Evolutionary conservation across 1,140 invertebrate genomes (phyloP), one percentile per base, ranked within the genome.

Genomic region (Phocides pigmalion): DNA sequence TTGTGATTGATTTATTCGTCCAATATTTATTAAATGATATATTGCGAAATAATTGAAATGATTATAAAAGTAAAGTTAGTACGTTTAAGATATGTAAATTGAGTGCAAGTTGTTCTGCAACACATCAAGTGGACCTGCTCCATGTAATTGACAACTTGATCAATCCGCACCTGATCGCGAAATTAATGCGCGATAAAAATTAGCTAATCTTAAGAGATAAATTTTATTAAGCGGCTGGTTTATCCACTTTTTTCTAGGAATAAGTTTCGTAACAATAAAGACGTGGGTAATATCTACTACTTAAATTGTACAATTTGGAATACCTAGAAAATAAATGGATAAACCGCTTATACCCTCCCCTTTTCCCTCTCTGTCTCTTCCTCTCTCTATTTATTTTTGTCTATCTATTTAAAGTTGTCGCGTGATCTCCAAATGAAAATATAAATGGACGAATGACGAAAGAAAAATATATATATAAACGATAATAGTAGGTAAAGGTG

Each of bases 191-290:
- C 44, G 44, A 47, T 22, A 20, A 22, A 19, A 47, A 14, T 12
- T 47, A 20, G 44, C 16, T 47, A 22, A 47, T 47, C 11, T 20
- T 19, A 12, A 5, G 44, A 47, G 17, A 47, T 47, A 47, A 47
- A 22, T 20, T 22, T 44, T 11, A 19, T n/a, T 19, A 22, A n/a
- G n/a, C n/a, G n/a, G 20, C 12, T 5, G 11, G 6, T 16, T 20
- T 20, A 22, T 46, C 9, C 11, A n/a, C n/a, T 12, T 0, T 22
- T 0, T 46, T 20, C 42, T 17, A 20, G 11, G 17, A 46, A 22
- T 20, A 20, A 4, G 1, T 9, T 17, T 15, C 11, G 11, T 19
- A 17, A 44, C 17, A 44, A 44, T 19, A 22, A 22, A 22, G 5
- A n/a, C n/a, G n/a, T n/a, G n/a, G n/a, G n/a, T n/a, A n/a, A n/a